Evolutionary conservation across 2,797 vertebrate species (phyloP).

Genomic region (Rhynchotus rufescens): DNA sequence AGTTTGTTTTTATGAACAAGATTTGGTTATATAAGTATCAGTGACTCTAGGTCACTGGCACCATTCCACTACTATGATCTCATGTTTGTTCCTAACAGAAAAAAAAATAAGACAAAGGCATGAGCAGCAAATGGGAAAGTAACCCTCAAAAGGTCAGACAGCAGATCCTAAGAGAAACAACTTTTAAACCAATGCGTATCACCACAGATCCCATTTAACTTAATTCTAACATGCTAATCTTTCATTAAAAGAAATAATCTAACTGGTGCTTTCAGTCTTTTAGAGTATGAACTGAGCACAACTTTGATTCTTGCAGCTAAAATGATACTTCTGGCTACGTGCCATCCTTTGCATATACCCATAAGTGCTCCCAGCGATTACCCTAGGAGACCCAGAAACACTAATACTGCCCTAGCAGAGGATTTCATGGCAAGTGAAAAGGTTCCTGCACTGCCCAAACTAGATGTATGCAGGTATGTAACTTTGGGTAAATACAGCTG

Average conservation of each 20-base stretch:
- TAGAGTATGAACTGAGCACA: neutral
- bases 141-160: neutral
- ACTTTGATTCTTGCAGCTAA: neutral
- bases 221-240: neutral
- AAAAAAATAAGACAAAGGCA: accelerated
- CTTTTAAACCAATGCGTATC: neutral
- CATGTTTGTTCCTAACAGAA: neutral
- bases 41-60: neutral
- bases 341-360: neutral
- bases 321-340: neutral
- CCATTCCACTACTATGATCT: neutral
- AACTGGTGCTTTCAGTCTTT: neutral
- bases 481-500: neutral
- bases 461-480: neutral
- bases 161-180: neutral
- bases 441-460: neutral
- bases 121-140: neutral
- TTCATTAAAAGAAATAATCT: neutral
- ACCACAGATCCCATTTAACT: neutral
- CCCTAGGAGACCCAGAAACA: neutral
- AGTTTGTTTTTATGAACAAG: neutral
- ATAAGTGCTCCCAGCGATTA: neutral
- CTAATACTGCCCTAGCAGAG: neutral
- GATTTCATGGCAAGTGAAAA: neutral
- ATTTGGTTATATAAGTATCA: neutral